Evolutionary conservation across 1,140 invertebrate species (phyloP), one percentile per base, ranked within the genome.

Genomic region (Dolichoris vasculosae): DNA sequence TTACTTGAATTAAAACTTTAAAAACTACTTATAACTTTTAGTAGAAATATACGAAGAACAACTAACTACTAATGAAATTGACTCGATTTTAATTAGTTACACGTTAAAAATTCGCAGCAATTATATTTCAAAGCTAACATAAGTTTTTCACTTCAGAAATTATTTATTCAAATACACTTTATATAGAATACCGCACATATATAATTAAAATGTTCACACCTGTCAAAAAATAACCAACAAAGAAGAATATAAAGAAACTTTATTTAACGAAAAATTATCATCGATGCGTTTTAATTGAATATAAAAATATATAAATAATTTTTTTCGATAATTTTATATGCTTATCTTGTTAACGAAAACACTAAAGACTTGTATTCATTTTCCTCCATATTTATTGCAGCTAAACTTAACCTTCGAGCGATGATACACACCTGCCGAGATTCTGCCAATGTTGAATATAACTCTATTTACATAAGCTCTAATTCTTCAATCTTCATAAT

Each of bases 401-500:
- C 8, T 73, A 73, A 23, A 26, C 69, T 73, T 43, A 73, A 43
- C 38, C 23, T 43, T 73, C 7, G 4, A 43, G 4, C n/a, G 23
- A 73, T 73, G 9, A 38, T 43, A 20, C 38, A 32, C 23, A 73
- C 38, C 69, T 73, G 69, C 9, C 38, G 23, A 73, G 69, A 69
- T 40, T 73, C 20, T 32, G 32, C 8, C 35, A 7, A 43, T 17
- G 38, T 17, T 43, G 38, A 73, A 43, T 73, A n/a, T 40, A n/a
- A n/a, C 38, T 73, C 35, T 73, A 43, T 43, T 43, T 73, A 6
- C 38, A 73, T 13, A 43, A 40, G 69, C 69, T 73, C 69, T 73
- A 73, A 73, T 73, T 73, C 40, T 26, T 73, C 69, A 73, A 73
- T 73, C 69, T n/a, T 73, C 69, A 43, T 73, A 73, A 73, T 73